Conservation (phyloP, 2,113 vertebrate genomes). For the Pelmatolapia mariae region DNA sequence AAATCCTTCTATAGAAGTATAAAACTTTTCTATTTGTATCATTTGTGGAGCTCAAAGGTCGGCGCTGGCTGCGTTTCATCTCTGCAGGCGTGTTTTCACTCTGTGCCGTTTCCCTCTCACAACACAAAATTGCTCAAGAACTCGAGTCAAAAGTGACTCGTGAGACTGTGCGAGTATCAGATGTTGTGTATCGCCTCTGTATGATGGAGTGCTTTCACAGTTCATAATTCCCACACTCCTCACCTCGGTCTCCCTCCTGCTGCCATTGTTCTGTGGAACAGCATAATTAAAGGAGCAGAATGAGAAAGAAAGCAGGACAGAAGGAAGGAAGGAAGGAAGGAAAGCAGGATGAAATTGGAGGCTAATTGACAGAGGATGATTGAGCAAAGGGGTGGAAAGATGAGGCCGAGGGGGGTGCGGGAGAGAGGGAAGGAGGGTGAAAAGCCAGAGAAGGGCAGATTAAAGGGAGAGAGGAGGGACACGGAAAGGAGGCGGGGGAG, state of each 20-base stretch:
- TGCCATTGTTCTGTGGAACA: conserved; percentile 43
- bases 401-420: not conserved
- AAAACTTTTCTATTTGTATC: too few relatives aligned
- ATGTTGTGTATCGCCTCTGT: not conserved
- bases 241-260: conserved; percentile 19
- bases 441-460: conserved; percentile 38
- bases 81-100: not conserved
- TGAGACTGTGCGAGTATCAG: not conserved
- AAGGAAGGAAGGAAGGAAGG: conserved; percentile 32
- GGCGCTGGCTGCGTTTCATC: not conserved
- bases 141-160: not conserved
- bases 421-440: conserved; percentile 27
- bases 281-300: conserved; percentile 57
- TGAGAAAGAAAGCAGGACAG: conserved; percentile 23
- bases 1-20: not conserved
- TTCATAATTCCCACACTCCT: conserved; percentile 46
- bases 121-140: not conserved
- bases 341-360: conserved; percentile 50
- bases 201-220: not conserved
- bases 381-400: conserved; percentile 49
- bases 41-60: not conserved
- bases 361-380: conserved; percentile 72
- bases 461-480: conserved; percentile 53
- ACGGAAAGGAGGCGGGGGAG: conserved; percentile 57
- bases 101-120: not conserved